Evolutionary conservation across 2,888 invertebrate species (phyloP).

Genomic region (Lypha dubia): DNA sequence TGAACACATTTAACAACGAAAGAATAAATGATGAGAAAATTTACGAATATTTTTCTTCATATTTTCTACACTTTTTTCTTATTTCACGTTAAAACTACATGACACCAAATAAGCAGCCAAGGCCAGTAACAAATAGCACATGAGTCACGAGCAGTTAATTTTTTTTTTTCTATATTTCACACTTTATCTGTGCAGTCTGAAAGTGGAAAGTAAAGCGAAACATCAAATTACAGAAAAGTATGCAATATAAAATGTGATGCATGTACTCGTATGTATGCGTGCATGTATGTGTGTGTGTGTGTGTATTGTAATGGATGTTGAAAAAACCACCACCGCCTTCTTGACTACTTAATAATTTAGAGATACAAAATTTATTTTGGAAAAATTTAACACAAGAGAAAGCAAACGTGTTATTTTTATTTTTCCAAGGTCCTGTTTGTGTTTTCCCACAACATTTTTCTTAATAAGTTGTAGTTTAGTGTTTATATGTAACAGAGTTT

Average conservation of each 20-base stretch:
- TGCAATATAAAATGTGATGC: neutral
- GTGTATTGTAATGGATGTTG: slow-evolving; percentile 8
- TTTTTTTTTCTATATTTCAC: slow-evolving; percentile 47
- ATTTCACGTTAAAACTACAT: slow-evolving; percentile 7
- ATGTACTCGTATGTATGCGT: neutral
- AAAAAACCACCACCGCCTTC: slow-evolving; percentile 47
- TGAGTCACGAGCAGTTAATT: slow-evolving; percentile 56
- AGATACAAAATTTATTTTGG: slow-evolving; percentile 14
- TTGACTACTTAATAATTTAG: neutral
- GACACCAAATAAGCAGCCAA: slow-evolving; percentile 40
- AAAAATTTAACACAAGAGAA: slow-evolving; percentile 9
- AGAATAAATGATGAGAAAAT: slow-evolving; percentile 2
- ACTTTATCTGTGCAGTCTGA: slow-evolving; percentile 1
- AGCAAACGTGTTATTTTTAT: slow-evolving; percentile 11
- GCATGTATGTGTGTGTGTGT: neutral
- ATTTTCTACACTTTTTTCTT: slow-evolving; percentile 6
- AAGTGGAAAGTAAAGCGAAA: slow-evolving; percentile 32
- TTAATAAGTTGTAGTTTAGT: slow-evolving; percentile 15
- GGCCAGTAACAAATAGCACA: slow-evolving; percentile 46
- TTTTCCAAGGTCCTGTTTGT: neutral
- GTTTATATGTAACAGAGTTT: neutral
- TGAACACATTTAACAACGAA: neutral
- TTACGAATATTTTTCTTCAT: slow-evolving; percentile 15
- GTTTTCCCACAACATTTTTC: neutral
- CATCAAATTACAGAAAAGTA: slow-evolving; percentile 32